These are phyloP conservation scores for Geophilus truncorum DNA, from an alignment of 2,888 invertebrate genomes.

Conservation along the genomic window DNA sequence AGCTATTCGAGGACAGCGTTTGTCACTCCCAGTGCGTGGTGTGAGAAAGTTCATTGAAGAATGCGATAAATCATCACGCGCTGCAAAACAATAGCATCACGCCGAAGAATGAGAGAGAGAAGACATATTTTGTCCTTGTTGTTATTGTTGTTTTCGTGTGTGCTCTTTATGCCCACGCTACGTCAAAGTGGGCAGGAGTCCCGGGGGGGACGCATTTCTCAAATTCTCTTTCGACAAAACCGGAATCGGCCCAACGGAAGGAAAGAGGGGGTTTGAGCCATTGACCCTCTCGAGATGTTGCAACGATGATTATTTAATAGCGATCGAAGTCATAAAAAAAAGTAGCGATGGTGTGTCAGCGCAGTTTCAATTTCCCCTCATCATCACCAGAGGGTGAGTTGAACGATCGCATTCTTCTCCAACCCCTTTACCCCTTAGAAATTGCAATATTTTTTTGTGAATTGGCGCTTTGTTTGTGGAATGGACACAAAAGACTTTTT, in stretches of 20 bases:
- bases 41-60: neutral
- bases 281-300: neutral
- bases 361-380: neutral
- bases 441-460: neutral
- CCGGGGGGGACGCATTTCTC: neutral
- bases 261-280: neutral
- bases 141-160: neutral
- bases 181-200: neutral
- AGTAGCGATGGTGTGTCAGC: neutral
- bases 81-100: neutral
- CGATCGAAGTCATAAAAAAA: neutral
- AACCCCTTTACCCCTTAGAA: neutral
- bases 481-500: too few relatives aligned
- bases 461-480: too few relatives aligned
- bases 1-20: too few relatives aligned
- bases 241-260: neutral
- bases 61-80: neutral
- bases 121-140: too few relatives aligned
- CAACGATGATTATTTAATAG: constrained; percentile 3
- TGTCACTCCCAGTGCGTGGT: neutral
- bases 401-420: neutral
- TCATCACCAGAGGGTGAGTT: constrained; percentile 4
- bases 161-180: neutral
- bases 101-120: neutral
- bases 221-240: neutral